A percentile compares a stretch with the other conserved stretches of the same genome.
These are phyloP conservation scores for Masticophis lateralis DNA, from an alignment of 2,797 vertebrate genomes.

Conservation along the genomic window DNA sequence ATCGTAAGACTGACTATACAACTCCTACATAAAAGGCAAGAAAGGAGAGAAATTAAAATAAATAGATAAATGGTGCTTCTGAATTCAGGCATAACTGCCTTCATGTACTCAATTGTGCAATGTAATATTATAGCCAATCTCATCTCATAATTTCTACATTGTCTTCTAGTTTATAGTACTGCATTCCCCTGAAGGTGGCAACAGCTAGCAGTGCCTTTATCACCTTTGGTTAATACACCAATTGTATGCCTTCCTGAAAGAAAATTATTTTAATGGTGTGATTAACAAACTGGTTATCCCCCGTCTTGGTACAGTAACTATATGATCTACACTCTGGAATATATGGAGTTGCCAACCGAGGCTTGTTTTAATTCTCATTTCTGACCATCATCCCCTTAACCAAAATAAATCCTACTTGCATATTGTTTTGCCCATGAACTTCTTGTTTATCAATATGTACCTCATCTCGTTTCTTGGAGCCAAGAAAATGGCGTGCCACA, in stretches of 20 bases:
- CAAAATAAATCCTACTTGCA: not conserved
- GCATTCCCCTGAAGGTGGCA: not conserved
- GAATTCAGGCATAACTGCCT: not conserved
- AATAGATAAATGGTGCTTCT: not conserved
- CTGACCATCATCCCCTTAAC: not conserved
- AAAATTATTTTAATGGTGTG: not conserved
- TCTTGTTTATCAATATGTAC: conserved; percentile 59
- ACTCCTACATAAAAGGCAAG: conserved; percentile 74
- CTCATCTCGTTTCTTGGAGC: conserved; percentile 92
- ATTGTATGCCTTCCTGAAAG: not conserved
- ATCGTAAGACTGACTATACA: conserved; percentile 93
- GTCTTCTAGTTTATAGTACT: not conserved
- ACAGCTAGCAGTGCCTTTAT: not conserved
- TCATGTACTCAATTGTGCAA: not conserved
- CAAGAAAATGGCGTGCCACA: conserved; percentile 88
- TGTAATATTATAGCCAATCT: not conserved
- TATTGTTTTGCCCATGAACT: no score
- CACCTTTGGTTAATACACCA: not conserved
- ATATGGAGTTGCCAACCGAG: not conserved
- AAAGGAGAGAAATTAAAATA: not conserved
- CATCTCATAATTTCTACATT: not conserved
- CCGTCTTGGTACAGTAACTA: not conserved
- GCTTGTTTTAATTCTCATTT: not conserved
- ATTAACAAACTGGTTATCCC: not conserved
- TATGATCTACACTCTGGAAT: not conserved